Conservation (phyloP, 1,140 invertebrate genomes). For the Drosophila repletoides region DNA sequence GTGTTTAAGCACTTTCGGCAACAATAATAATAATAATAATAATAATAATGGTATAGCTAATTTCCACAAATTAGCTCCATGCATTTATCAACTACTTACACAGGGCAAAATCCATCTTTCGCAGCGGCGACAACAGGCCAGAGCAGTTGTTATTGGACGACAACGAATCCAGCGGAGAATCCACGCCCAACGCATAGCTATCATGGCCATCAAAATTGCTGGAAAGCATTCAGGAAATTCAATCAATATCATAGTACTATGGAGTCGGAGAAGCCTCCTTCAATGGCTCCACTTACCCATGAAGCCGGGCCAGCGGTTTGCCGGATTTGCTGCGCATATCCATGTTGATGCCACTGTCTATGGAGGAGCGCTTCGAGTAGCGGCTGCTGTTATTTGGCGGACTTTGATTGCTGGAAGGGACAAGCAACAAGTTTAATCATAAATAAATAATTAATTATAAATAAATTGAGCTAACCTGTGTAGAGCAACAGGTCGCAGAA, state of each 20-base stretch:
- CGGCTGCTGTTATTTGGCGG: slow-evolving; percentile 82
- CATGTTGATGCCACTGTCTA: slow-evolving; percentile 93
- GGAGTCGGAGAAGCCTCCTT: too few relatives aligned
- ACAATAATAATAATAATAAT: slow-evolving; percentile 25
- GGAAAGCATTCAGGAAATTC: neutral
- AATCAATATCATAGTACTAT: neutral
- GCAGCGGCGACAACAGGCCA: slow-evolving; percentile 71
- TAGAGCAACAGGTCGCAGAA: slow-evolving; percentile 85
- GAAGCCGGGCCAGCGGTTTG: slow-evolving; percentile 82
- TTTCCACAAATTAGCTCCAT: neutral
- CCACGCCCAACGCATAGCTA: slow-evolving; percentile 71
- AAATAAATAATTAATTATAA: neutral
- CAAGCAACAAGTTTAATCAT: neutral
- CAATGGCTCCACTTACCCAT: slow-evolving; percentile 84
- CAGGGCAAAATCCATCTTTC: slow-evolving; percentile 87
- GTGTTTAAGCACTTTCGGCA: slow-evolving; percentile 28
- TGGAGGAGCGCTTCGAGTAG: slow-evolving; percentile 90
- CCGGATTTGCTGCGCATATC: slow-evolving; percentile 80
- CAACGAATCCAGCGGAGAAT: slow-evolving; percentile 82
- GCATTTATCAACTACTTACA: slow-evolving; percentile 84
- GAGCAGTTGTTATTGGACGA: slow-evolving; percentile 56
- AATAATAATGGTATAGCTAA: slow-evolving; percentile 32
- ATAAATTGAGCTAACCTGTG: slow-evolving; percentile 78
- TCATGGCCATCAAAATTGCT: slow-evolving; percentile 71
- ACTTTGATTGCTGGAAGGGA: slow-evolving; percentile 74